Base-by-base conservation (phyloP, 2,797 vertebrate genomes). In the Sus cebifrons region DNA sequence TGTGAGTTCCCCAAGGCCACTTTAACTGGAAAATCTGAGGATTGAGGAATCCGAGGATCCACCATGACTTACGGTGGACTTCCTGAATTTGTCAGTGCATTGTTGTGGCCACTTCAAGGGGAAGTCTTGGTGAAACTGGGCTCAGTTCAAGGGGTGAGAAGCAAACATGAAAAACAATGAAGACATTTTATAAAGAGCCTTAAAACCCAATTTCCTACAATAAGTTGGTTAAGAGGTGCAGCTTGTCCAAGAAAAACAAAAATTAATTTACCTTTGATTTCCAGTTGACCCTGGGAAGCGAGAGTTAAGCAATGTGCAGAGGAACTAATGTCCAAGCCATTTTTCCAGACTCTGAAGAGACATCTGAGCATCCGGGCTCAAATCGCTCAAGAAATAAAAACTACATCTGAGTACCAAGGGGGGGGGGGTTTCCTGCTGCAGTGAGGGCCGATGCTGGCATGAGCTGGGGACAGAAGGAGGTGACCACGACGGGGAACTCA, bases 201-300 rank as follows among this genome's bases (percentile, higher is more conserved):
- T 64, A 54, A 88, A 86, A 36, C 21, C 56, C 25, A 65, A 21
- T 25, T 54, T 78, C 49, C 60, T 73, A 54, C 73, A 89, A 92
- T 29, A 85, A 60, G 81, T 52, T 44, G 65, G 25, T 23, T 67
- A 62, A 54, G 65, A 71, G 64, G 25, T 10, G 2, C 10, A 71
- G 32, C 44, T 58, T 74, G 77, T 68, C 82, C 44, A 91, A 93
- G 49, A 54, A 77, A 95, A 89, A 81, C 27, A 58, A 92, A 91
- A 91, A 79, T 32, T 40, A 68, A 90, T 78, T 78, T 64, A 56
- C 49, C 74, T 95, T 71, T 62, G 20, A 86, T 64, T 40, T 25
- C 91, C 73, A 77, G 71, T 60, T 89, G 77, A 94, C 70, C 58
- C 4, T 67, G 89, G 32, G 18, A 89, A 93, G 89, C 64, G 70